These are phyloP conservation scores for Alloplasta piceator DNA, from an alignment of 2,888 invertebrate species.

Conservation along the genomic window DNA sequence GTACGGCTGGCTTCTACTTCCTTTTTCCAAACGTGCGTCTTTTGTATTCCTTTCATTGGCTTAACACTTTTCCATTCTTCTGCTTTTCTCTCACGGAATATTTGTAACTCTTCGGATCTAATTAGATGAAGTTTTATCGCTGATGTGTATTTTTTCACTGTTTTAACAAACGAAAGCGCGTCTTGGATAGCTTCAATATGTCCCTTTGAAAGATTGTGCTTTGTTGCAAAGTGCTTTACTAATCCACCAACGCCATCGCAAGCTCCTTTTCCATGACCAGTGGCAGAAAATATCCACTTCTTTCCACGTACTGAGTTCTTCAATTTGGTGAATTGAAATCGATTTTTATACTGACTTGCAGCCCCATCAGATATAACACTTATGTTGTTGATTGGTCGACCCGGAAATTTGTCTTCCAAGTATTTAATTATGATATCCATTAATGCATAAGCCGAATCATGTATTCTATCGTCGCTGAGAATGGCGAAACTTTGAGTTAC, in stretches of 20 bases:
- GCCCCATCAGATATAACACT: conserved; percentile 41
- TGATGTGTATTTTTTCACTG: conserved; percentile 12
- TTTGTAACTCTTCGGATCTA: not conserved
- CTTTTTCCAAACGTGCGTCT: not conserved
- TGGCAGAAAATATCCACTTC: conserved; percentile 44
- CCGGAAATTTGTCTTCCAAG: not conserved
- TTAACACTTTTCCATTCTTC: conserved; percentile 1
- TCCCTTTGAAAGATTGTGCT: conserved; percentile 32
- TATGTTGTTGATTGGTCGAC: conserved; percentile 5
- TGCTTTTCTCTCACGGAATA: conserved; percentile 1
- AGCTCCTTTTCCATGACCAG: conserved; percentile 50
- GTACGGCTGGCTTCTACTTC: too few species aligned
- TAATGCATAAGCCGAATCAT: conserved; percentile 3
- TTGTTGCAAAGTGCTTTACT: conserved; percentile 6
- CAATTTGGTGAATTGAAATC: conserved; percentile 31
- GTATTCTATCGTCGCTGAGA: not conserved
- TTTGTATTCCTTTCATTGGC: not conserved
- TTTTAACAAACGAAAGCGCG: conserved; percentile 31
- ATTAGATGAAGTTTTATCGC: not conserved
- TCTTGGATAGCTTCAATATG: conserved; percentile 39
- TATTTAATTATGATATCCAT: conserved; percentile 5
- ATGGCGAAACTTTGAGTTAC: conserved; percentile 5
- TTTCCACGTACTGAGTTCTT: conserved; percentile 15
- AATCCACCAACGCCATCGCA: conserved; percentile 36
- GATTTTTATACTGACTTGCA: conserved; percentile 43